Percentiles rank a stretch among this genome's conserved stretches.
phyloP scores from a whole-genome alignment of 2,113 vertebrate genomes.

The Varanus salvator region DNA sequence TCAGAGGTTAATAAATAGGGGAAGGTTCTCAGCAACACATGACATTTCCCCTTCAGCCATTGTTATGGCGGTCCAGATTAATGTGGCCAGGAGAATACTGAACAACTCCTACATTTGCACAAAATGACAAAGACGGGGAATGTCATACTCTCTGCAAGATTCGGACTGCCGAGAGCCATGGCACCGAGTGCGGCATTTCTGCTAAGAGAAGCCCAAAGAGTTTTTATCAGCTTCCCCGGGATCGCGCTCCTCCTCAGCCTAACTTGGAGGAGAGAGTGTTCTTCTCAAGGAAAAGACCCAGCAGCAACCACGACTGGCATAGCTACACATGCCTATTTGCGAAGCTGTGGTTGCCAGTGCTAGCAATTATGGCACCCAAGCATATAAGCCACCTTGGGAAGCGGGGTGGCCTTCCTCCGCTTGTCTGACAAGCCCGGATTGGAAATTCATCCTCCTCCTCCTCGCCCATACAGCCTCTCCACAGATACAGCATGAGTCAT shows the following conservation, averaged over 20 bases:
- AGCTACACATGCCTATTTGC: conserved; percentile 38
- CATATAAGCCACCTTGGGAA: conserved; percentile 74
- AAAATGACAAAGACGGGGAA: conserved; percentile 42
- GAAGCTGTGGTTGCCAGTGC: conserved; percentile 47
- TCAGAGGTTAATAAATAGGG: conserved; percentile 52
- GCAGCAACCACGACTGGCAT: conserved; percentile 44
- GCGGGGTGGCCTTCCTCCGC: conserved; percentile 43
- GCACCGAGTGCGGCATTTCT: conserved; percentile 42
- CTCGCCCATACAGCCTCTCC: conserved; percentile 63
- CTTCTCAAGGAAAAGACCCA: not conserved
- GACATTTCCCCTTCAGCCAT: conserved; percentile 53
- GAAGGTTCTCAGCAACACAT: conserved; percentile 40
- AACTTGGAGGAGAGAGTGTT: conserved; percentile 40
- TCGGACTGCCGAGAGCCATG: conserved; percentile 33
- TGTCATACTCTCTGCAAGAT: conserved; percentile 55
- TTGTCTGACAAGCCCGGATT: conserved; percentile 66
- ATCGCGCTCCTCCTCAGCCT: not conserved
- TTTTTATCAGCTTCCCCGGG: conserved; percentile 22
- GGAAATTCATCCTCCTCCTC: conserved; percentile 58
- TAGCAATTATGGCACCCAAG: conserved; percentile 56
- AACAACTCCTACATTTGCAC: conserved; percentile 48
- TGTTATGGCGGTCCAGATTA: conserved; percentile 36
- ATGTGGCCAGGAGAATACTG: conserved; percentile 49
- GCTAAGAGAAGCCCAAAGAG: conserved; percentile 44
- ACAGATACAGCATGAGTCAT: conserved; percentile 81